These are phyloP conservation scores for Pitta sordida DNA, from an alignment of 2,113 vertebrate genomes.

Conservation along the genomic window DNA sequence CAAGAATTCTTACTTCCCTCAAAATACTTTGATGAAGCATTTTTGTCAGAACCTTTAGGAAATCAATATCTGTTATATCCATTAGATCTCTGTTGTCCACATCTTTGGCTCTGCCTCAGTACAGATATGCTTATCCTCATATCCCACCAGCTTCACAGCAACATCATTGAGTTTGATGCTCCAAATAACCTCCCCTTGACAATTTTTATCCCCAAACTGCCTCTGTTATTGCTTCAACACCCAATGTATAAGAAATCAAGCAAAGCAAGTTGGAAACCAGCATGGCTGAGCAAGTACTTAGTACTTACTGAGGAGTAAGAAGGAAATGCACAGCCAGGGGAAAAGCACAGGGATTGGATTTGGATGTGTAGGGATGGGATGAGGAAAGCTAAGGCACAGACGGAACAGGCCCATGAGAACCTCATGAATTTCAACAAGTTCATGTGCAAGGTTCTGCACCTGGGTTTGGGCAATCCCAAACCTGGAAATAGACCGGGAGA, in stretches of 20 bases:
- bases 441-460: background rate
- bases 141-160: background rate
- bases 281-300: background rate
- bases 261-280: background rate
- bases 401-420: background rate
- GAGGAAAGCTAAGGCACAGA: background rate
- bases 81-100: background rate
- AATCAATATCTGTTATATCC: background rate
- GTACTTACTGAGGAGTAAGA: no score
- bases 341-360: background rate
- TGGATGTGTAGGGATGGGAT: background rate
- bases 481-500: background rate
- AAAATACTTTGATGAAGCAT: background rate
- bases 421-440: background rate
- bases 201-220: background rate
- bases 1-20: background rate
- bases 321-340: no score
- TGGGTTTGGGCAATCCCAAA: background rate
- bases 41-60: background rate
- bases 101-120: background rate
- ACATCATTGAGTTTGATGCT: background rate
- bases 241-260: accelerated
- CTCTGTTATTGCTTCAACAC: background rate
- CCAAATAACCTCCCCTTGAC: background rate
- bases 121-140: background rate